Evolutionary conservation across 2,797 vertebrate genomes (phyloP).

Genomic region (Siniperca obscura): DNA sequence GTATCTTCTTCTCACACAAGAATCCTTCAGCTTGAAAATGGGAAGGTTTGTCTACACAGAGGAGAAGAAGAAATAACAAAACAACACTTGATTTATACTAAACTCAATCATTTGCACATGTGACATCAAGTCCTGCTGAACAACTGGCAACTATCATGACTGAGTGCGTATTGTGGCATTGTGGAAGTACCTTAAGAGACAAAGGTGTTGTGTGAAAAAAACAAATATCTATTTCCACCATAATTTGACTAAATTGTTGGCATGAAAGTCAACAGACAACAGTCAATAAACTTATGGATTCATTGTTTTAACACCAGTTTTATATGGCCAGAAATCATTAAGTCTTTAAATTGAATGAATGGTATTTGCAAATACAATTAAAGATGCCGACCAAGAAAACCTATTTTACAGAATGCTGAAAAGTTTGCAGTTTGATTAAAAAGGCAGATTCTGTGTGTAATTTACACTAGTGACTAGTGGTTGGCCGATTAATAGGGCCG

Average conservation of each 20-base stretch:
- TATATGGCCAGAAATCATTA: neutral
- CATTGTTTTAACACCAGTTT: neutral
- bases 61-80: conserved; percentile 17
- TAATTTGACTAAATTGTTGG: neutral
- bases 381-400: neutral
- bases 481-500: too few relatives aligned
- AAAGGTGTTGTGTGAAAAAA: neutral
- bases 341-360: neutral
- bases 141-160: neutral
- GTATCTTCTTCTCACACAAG: conserved; percentile 95
- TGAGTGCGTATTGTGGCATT: neutral
- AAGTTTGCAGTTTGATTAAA: neutral
- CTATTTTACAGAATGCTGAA: neutral
- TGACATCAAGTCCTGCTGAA: neutral
- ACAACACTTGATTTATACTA: neutral
- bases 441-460: neutral
- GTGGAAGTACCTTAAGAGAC: neutral
- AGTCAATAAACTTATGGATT: neutral
- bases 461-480: neutral
- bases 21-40: conserved; percentile 99
- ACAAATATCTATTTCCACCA: neutral
- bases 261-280: neutral
- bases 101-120: conserved; percentile 3
- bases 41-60: conserved; percentile 93
- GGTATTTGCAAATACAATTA: neutral